These are phyloP conservation scores for Orientallactaga sibirica DNA, from an alignment of 2,797 vertebrate genomes.

Conservation along the genomic window DNA sequence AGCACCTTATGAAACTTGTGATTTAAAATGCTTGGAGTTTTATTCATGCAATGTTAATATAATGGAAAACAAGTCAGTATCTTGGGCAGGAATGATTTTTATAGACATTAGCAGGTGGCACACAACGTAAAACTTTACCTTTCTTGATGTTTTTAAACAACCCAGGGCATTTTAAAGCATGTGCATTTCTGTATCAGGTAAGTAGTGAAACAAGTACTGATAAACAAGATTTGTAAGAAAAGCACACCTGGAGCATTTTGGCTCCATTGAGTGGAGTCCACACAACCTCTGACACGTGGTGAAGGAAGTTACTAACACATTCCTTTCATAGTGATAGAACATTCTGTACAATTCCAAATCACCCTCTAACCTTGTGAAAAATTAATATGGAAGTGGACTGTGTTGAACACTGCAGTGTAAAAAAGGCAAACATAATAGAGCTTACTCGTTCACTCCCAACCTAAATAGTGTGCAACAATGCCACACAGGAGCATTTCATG, in stretches of 20 bases:
- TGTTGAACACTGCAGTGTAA: constrained; percentile 49
- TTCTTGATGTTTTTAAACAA: constrained; percentile 75
- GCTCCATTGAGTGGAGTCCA: constrained; percentile 64
- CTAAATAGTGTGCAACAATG: constrained; percentile 39
- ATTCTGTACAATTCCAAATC: constrained; percentile 72
- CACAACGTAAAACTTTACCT: constrained; percentile 74
- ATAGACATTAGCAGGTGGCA: constrained; percentile 64
- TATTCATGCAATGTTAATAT: constrained; percentile 80
- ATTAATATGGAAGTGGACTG: constrained; percentile 58
- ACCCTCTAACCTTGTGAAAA: constrained; percentile 79
- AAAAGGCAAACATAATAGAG: constrained; percentile 49
- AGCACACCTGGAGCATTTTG: constrained; percentile 69
- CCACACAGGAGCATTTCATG: constrained; percentile 9
- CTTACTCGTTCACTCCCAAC: constrained; percentile 16
- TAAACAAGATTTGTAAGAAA: constrained; percentile 55
- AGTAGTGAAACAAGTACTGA: constrained; percentile 63
- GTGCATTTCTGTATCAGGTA: constrained; percentile 63
- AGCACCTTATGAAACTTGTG: constrained; percentile 73
- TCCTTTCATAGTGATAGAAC: constrained; percentile 75
- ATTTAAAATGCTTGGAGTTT: constrained; percentile 75
- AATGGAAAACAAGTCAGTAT: constrained; percentile 79
- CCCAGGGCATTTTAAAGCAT: constrained; percentile 67
- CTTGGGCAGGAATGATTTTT: constrained; percentile 68
- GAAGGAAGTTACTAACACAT: constrained; percentile 44
- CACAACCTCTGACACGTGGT: constrained; percentile 66